Base-by-base conservation (phyloP, 2,888 invertebrate species). In the Cylindroiulus punctatus region DNA sequence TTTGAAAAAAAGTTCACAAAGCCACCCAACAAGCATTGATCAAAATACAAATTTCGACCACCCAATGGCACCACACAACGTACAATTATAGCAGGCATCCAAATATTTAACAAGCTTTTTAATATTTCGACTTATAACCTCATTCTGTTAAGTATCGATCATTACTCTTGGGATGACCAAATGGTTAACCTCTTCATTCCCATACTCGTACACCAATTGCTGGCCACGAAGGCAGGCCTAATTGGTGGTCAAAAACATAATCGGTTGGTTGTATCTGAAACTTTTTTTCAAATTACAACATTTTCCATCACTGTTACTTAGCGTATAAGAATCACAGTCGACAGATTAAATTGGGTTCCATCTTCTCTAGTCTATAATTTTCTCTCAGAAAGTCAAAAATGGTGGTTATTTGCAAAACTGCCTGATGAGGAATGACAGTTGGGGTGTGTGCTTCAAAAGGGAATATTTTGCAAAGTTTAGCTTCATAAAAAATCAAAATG, bases 271-370 rank as follows among this genome's bases (percentile, higher is more conserved):
- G 22, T 30, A 30, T 76, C 76, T 76, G 30, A 76, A 76, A 76
- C 76, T 22, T 76, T 76, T 57, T 76, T 76, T 76, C 65, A 30
- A 30, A 76, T 76, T 76, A 30, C 76, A 14, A 30, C 12, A 30
- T 30, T 76, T 76, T 30, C 76, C 76, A 76, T 30, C 76, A 76
- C 76, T 76, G 76, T 30, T 76, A 76, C 76, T 76, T 76, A 76
- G 30, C 10, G 44, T 14, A 10, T 44, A 30, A 76, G 30, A 76
- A 76, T 76, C 76, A 76, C 30, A 76, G 76, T 76, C 76, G 76
- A 76, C 76, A 76, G 76, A 76, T 76, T 76, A 76, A 76, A 76
- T 76, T 76, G 76, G 76, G 76, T 76, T 76, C 76, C 76, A 76
- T 76, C 76, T 76, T 76, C 30, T 76, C 76, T 14, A 76, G 76